Evolutionary conservation across 2,797 vertebrate genomes (phyloP), one percentile per base, ranked within the genome.

Genomic region (Dermochelys coriacea): DNA sequence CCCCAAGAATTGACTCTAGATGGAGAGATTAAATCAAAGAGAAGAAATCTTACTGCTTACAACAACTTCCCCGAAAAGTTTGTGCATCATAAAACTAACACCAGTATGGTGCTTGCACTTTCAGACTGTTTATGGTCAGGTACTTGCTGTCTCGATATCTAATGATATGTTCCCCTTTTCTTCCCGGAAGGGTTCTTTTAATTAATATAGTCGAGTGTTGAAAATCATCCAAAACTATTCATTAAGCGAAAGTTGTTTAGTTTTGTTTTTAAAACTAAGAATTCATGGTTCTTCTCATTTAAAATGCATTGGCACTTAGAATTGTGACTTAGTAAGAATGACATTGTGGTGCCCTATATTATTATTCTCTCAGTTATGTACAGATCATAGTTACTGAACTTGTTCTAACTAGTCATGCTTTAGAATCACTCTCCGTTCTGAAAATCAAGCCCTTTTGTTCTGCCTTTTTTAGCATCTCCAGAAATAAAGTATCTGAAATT

Each of bases 371-470:
- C 8, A 54, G 25, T 85, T 83, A 83, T 2, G 11, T 25, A 37
- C 85, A 41, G 45, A 45, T 81, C 59, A 85, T 91, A 83, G 80
- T 68, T 68, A 87, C 78, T 57, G 50, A 87, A 54, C 27, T 90
- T 80, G 31, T 52, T 87, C 16, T 54, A 87, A 88, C n/a, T 52
- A 45, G 27, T 52, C 49, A 5, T 54, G 37, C 37, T 92, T 83
- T 34, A 78, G 77, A 88, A 61, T 88, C 80, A n/a, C 31, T 59
- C 87, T 85, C 8, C 34, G 85, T 85, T 95, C 18, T 59, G 61
- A 88, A 88, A 92, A 90, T 94, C 87, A 88, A 54, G 92, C 61
- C 82, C 45, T 21, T 93, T 90, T 95, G 85, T 92, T 92, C 87
- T 77, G 31, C 4, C 23, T 80, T 87, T 87, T 83, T 11, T 83